Evolutionary conservation across 2,888 invertebrate species (phyloP), one percentile per base, ranked within the genome.

Genomic region (Gryllus longicercus): DNA sequence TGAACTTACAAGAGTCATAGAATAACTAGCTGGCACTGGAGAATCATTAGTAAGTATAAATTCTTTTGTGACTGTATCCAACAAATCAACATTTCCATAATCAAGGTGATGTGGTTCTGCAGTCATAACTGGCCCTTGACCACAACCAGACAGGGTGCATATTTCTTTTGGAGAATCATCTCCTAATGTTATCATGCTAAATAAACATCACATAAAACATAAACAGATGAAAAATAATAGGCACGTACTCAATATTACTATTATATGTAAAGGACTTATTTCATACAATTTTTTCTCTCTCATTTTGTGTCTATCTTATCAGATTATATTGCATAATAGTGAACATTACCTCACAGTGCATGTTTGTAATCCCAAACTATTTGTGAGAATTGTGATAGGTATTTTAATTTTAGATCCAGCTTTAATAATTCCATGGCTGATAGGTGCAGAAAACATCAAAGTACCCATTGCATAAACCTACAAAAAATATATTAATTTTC

Each of bases 61-160:
- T 1, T 84, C 84, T 86, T 90, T 89, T 2, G 88, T 87, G 51
- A 87, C 87, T 81, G 86, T 88, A 18, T 87, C 87, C 38, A 94
- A 86, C 50, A 94, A 87, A 78, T 89, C 88, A 0, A 92, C 88
- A 82, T 90, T 88, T 0, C 91, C 92, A 89, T 92, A 93, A 85
- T 92, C 89, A 18, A 94, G 84, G n/a, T 88, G 86, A 78, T 88
- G 87, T 0, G 93, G 92, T 25, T 87, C 86, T 74, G 91, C 89
- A 11, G 91, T 91, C 4, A 94, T 89, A 16, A 93, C 91, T 0
- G 94, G 93, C 2, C 93, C 92, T 84, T 92, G 90, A 50, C 91
- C 92, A 77, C 87, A 89, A 50, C 90, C 91, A 11, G 85, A 85
- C 76, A 92, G 87, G 21, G 86, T 86, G 82, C 91, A 91, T 79